Conservation (phyloP, 2,888 invertebrate genomes). For the Hypolimnas misippus region DNA sequence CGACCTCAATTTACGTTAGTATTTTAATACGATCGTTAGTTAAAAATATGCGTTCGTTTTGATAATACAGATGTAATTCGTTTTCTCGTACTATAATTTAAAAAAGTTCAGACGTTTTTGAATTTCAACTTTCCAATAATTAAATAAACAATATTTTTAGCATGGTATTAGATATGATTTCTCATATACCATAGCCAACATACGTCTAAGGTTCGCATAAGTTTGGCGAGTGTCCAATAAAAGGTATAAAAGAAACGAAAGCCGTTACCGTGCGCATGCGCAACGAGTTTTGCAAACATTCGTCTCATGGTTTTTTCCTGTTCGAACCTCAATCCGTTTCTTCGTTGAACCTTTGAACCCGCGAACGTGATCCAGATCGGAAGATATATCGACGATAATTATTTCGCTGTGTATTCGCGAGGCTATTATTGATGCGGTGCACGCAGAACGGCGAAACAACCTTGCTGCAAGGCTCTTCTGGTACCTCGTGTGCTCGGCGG, state of each 20-base stretch:
- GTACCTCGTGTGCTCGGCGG: slow-evolving; percentile 44
- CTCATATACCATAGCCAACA: no score
- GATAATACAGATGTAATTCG: no score
- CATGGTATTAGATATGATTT: not conserved
- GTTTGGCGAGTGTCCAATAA: not conserved
- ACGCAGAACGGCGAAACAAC: slow-evolving; percentile 60
- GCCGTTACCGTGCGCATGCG: not conserved
- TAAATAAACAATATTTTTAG: not conserved
- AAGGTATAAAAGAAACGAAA: slow-evolving; percentile 20
- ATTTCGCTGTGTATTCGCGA: slow-evolving; percentile 39
- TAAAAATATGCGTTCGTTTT: not conserved
- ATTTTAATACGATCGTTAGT: slow-evolving; percentile 6
- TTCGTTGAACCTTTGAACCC: slow-evolving; percentile 21
- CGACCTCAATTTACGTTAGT: slow-evolving; percentile 15
- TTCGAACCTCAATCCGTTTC: not conserved
- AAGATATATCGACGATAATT: slow-evolving; percentile 52
- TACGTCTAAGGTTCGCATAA: no score
- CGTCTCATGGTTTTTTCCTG: not conserved
- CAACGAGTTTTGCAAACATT: not conserved
- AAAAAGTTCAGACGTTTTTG: no score
- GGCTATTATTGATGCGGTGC: slow-evolving; percentile 67
- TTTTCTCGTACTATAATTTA: no score
- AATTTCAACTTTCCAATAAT: not conserved
- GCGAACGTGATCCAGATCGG: slow-evolving; percentile 43
- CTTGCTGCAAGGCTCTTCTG: slow-evolving; percentile 73